Conservation (phyloP, 2,113 vertebrate species). For the Platysternon megacephalum region DNA sequence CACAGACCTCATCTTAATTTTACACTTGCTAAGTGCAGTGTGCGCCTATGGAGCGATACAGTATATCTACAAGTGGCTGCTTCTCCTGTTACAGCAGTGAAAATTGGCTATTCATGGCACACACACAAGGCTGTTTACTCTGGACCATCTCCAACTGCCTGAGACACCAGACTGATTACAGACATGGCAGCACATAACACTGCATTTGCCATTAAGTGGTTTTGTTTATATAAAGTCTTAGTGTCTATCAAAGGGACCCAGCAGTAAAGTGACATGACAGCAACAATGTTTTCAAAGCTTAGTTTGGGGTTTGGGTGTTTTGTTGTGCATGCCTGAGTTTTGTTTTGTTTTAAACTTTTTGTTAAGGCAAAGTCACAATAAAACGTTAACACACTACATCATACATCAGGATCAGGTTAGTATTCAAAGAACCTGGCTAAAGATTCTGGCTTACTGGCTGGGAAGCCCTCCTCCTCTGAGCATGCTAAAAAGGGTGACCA, state of each 20-base stretch:
- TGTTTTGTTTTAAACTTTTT: not conserved
- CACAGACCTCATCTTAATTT: not conserved
- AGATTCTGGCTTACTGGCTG: not conserved
- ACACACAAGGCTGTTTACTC: not conserved
- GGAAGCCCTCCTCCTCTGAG: not conserved
- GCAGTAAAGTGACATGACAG: not conserved
- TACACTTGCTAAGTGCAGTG: fast-evolving
- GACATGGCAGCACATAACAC: not conserved
- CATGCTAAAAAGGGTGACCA: not conserved
- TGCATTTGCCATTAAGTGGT: not conserved
- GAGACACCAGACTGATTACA: not conserved
- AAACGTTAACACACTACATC: not conserved
- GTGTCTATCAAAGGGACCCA: not conserved
- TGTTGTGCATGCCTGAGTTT: not conserved
- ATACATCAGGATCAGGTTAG: not conserved
- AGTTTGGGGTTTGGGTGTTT: not conserved
- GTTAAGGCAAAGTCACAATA: not conserved
- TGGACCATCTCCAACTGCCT: not conserved
- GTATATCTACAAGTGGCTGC: not conserved
- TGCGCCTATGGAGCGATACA: fast-evolving
- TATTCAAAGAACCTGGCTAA: not conserved
- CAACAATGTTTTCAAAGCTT: not conserved
- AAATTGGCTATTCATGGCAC: not conserved
- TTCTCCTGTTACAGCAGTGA: not conserved
- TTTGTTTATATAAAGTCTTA: not conserved